phyloP scores from a whole-genome alignment of 2,113 vertebrate genomes.

The Triplophysa dalaica region DNA sequence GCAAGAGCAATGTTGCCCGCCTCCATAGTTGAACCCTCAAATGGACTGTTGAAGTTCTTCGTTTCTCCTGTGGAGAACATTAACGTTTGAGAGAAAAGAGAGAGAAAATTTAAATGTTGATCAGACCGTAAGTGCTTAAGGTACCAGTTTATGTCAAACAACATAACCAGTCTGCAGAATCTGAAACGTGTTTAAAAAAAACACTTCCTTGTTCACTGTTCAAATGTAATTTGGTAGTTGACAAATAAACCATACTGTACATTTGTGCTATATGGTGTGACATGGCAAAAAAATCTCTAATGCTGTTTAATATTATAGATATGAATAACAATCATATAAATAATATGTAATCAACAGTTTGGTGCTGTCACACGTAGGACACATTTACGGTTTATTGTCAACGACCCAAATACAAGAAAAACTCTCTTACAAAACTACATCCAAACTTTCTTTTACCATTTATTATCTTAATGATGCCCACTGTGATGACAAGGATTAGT shows the following conservation, averaged over 20 bases:
- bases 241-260: no score
- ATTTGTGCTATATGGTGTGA: no score
- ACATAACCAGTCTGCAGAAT: background rate
- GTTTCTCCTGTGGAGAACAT: conserved; percentile 68
- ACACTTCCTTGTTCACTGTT: background rate
- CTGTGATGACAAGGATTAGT: conserved; percentile 78
- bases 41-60: conserved; percentile 73
- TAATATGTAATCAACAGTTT: no score
- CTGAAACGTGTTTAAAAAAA: background rate
- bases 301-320: no score
- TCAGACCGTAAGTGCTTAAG: no score
- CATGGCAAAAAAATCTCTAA: no score
- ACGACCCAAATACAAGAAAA: background rate
- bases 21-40: conserved; percentile 76
- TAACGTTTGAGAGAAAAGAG: background rate
- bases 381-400: no score
- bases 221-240: background rate
- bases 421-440: background rate
- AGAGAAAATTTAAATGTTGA: background rate
- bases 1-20: conserved; percentile 79
- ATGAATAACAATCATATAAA: no score
- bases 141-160: background rate
- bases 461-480: conserved; percentile 78
- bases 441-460: conserved; percentile 64
- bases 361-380: no score